Base-by-base conservation (phyloP, 2,888 invertebrate species). In the Ectropis crepuscularia region DNA sequence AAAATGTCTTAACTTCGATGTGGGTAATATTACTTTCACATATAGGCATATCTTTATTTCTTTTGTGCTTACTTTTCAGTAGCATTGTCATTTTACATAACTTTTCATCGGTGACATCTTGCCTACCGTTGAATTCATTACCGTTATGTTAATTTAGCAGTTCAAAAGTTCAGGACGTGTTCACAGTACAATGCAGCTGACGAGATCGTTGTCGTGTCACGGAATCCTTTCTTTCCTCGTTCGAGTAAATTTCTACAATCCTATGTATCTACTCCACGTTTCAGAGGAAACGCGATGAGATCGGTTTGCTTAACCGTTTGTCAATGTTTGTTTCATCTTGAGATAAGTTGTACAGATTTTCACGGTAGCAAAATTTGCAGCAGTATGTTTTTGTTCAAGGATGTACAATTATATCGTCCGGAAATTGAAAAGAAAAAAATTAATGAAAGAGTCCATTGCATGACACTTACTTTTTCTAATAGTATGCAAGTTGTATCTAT, bases 181-280 rank as follows among this genome's bases (percentile, higher is more conserved):
- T 72, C 71, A 71, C 71, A 63, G 69, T 58, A 70, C 66, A 74
- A 71, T 69, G 62, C 66, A 60, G 70, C 61, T 67, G 63, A 69
- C 57, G 55, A 81, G 83, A 83, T 85, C 69, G 68, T 83, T 84
- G 76, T 85, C 85, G 67, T 67, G 77, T 81, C 85, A 85, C 83
- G 85, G 66, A 81, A 74, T 77, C 78, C 76, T 79, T 82, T 75
- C 77, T 80, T 83, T 78, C 71, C 74, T 74, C 70, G 71, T 78
- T 71, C 69, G 68, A 69, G 71, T 41, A 61, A 55, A 59, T 79
- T 75, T 74, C 67, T 75, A 72, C 75, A 65, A 65, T 73, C 71
- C 65, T 67, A 67, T 65, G 68, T 28, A 28, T 28, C 16, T 65
- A 59, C 61, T 73, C 78, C 82, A 82, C 82, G 79, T 75, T 65